Conservation (phyloP, 1,140 invertebrate species). For the Bombyx mandarina region DNA sequence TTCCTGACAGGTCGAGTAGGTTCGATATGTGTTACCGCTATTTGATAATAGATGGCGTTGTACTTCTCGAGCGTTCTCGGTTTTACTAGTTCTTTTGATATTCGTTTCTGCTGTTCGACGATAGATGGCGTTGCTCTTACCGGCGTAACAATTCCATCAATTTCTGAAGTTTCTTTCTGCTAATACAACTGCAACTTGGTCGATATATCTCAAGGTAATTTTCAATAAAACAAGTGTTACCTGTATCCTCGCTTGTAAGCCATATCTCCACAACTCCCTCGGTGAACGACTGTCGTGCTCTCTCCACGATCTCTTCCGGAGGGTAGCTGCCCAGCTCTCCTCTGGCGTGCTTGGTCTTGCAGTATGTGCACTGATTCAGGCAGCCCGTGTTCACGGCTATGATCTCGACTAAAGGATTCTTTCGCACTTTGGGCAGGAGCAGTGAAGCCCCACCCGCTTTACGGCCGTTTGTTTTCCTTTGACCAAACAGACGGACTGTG, state of each 20-base stretch:
- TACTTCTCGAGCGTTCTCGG: too few relatives aligned
- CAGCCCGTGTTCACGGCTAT: conserved; percentile 98
- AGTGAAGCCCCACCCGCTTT: conserved; percentile 91
- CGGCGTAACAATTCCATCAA: too few relatives aligned
- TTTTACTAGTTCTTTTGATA: too few relatives aligned
- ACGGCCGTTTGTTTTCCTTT: conserved; percentile 87
- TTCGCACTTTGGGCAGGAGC: conserved; percentile 92
- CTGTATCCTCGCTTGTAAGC: conserved; percentile 98
- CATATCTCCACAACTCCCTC: conserved; percentile 98
- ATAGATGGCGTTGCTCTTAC: too few relatives aligned
- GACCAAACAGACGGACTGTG: conserved; percentile 84
- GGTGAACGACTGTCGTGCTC: conserved; percentile 86
- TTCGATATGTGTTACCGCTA: too few relatives aligned
- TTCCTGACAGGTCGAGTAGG: too few relatives aligned
- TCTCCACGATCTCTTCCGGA: conserved; percentile 84
- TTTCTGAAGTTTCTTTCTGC: too few relatives aligned
- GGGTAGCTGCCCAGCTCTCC: conserved; percentile 96
- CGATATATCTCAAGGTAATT: background rate
- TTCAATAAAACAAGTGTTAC: conserved; percentile 26
- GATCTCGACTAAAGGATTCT: conserved; percentile 97
- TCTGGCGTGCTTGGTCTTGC: conserved; percentile 97
- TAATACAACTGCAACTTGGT: too few relatives aligned
- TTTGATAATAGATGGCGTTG: too few relatives aligned
- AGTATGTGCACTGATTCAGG: conserved; percentile 98
- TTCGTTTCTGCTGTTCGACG: too few relatives aligned